Percentiles rank a stretch among this genome's conserved stretches.
phyloP scores from a whole-genome alignment of 2,888 invertebrate genomes.

The Quadroppia sp. region DNA sequence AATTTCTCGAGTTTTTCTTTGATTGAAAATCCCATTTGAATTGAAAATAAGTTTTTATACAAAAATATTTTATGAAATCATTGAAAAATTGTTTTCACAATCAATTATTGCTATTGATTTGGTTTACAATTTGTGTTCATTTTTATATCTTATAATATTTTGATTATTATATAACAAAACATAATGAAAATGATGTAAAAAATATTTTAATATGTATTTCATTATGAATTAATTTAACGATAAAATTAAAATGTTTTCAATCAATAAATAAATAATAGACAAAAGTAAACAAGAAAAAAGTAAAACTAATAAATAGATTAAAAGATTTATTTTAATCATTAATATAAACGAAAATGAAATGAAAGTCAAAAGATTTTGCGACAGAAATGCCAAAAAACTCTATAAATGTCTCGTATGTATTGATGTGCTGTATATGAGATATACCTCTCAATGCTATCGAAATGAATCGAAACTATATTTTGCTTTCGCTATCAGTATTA shows the following conservation, averaged over 20 bases:
- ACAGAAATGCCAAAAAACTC: not conserved
- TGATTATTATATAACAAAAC: no score
- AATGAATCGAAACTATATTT: constrained; percentile 31
- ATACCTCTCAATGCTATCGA: not conserved
- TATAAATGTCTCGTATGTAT: not conserved
- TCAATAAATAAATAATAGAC: no score
- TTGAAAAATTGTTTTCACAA: no score
- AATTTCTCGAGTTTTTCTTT: not conserved
- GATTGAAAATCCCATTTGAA: not conserved
- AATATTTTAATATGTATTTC: no score
- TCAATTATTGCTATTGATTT: no score
- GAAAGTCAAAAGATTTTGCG: not conserved
- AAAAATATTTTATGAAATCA: no score
- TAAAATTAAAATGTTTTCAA: no score
- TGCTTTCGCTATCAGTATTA: not conserved
- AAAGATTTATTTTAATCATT: not conserved
- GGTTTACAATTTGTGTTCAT: no score
- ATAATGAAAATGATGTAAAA: no score
- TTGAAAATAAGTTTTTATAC: not conserved
- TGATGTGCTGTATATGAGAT: not conserved
- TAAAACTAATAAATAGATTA: constrained; percentile 28
- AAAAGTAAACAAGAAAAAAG: not conserved
- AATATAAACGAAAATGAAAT: constrained; percentile 18
- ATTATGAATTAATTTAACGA: no score
- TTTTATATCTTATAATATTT: no score